Base-by-base conservation (phyloP, 2,888 invertebrate genomes). In the Autographa pulchrina region DNA sequence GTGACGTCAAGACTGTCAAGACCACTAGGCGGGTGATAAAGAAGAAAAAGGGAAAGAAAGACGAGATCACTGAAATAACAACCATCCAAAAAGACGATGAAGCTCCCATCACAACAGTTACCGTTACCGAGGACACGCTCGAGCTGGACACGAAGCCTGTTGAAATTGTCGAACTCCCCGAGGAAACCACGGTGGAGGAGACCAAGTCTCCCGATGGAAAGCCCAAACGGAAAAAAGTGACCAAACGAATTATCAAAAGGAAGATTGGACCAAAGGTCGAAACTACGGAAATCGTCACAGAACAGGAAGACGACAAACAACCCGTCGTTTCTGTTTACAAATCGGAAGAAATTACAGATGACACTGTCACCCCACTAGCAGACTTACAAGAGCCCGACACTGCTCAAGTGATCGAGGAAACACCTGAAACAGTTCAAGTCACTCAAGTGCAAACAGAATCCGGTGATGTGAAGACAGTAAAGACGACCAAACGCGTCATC, bases 31-130 rank as follows among this genome's bases (percentile, higher is more conserved):
- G 90, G 3, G 82, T 86, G 0, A 81, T 92, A n/a, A 90, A 66
- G 85, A 94, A 94, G 62, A 91, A 89, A 67, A 92, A 91, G 56
- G 96, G 94, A 0, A 85, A 87, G 0, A 95, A 95, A 67, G 87
- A 92, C 70, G 95, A 96, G 80, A 88, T 94, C 11, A 95, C 96
- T 0, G 94, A 94, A 84, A 93, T 93, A n/a, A 89, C 92, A 3
- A 96, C 96, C 7, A 86, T 93, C 18, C 89, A 94, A 73, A 90
- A 92, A 66, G 92, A 94, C 3, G 92, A 90, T 25, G 90, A 93
- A 63, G 83, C 81, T 1, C 91, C 93, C 0, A 82, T 90, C 0
- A 92, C 90, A 0, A 92, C 90, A 0, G 88, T 93, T 0, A 70
- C 80, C 0, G 52, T 54, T 8, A 48, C 18, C 11, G 52, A 5